Evolutionary conservation across 2,797 vertebrate species (phyloP), one percentile per base, ranked within the genome.

Genomic region (Buceros bicornis): DNA sequence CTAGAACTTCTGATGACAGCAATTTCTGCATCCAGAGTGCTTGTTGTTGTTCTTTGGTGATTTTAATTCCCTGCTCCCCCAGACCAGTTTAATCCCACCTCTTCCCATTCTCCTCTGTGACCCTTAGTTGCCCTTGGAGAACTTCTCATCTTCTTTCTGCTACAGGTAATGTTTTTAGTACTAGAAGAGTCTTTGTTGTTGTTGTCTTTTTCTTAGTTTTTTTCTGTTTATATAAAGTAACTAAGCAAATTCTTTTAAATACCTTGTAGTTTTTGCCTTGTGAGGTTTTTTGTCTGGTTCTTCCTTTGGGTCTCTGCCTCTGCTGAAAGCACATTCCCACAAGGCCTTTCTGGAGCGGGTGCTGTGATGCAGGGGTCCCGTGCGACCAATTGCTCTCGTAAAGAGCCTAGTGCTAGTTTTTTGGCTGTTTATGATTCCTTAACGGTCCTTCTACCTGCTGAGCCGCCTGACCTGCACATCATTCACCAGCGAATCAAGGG

Each of bases 401-500:
- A 24, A 67, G 73, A 56, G n/a, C 43, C 42, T 6, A 13, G 6
- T 6, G 51, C 0, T 0, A 5, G 16, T 33, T 64, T 35, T n/a
- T 71, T 37, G 14, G n/a, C 35, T 21, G 3, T 35, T 62, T 2
- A 2, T 8, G 25, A 42, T 91, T 97, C 98, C 98, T 98, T 98
- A 97, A 97, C 15, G 3, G 8, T 35, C 31, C 22, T 22, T 35
- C 82, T 92, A 99, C 99, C 98, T 72, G 54, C 96, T 28, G 95
- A 98, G 95, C 97, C 98, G 8, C 94, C 98, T 16, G 99, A 99
- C 97, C 97, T 99, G 87, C 98, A 99, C 56, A 48, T 96, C 16
- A 97, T 99, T 95, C 97, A 99, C 94, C 99, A 99, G 85, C 98
- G 99, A 84, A 99, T 99, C 93, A 99, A 99, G 97, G 99, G 99